Evolutionary conservation across 2,888 invertebrate genomes (phyloP).

Genomic region (Lepetodrilus schrolli): DNA sequence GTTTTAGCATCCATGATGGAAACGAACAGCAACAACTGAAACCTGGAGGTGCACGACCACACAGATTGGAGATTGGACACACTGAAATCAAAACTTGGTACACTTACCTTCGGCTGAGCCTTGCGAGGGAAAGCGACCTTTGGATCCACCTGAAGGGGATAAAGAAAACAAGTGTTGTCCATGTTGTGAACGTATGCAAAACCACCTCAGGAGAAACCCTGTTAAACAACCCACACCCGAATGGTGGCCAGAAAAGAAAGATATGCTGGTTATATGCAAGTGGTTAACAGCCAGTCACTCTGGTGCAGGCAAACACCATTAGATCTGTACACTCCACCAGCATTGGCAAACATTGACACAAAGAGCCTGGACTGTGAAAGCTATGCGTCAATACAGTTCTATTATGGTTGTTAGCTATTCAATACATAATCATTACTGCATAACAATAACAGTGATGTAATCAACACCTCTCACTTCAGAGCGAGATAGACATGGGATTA

Average conservation of each 20-base stretch:
- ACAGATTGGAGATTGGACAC: no score
- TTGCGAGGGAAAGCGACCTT: constrained; percentile 98
- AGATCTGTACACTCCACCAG: not conserved
- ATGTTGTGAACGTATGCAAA: no score
- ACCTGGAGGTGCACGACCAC: no score
- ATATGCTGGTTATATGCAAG: not conserved
- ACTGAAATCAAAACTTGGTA: no score
- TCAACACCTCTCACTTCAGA: not conserved
- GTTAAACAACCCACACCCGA: not conserved
- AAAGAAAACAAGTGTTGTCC: constrained; percentile 45
- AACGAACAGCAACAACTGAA: no score
- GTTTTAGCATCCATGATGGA: no score
- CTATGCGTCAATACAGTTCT: constrained; percentile 18
- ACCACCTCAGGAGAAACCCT: not conserved
- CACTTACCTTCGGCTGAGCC: constrained; percentile 68
- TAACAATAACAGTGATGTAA: constrained; percentile 8
- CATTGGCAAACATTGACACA: constrained; percentile 3
- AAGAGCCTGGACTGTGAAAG: not conserved
- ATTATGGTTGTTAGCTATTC: not conserved
- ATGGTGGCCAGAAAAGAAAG: not conserved
- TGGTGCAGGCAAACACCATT: constrained; percentile 14
- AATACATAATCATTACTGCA: constrained; percentile 8
- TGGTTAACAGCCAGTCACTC: not conserved
- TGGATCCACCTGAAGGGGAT: constrained; percentile 92
- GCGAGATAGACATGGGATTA: not conserved